Percentiles rank a stretch among this genome's conserved stretches.
Evolutionary conservation across 1,140 invertebrate genomes (phyloP).

Genomic region (Ruditapes philippinarum): DNA sequence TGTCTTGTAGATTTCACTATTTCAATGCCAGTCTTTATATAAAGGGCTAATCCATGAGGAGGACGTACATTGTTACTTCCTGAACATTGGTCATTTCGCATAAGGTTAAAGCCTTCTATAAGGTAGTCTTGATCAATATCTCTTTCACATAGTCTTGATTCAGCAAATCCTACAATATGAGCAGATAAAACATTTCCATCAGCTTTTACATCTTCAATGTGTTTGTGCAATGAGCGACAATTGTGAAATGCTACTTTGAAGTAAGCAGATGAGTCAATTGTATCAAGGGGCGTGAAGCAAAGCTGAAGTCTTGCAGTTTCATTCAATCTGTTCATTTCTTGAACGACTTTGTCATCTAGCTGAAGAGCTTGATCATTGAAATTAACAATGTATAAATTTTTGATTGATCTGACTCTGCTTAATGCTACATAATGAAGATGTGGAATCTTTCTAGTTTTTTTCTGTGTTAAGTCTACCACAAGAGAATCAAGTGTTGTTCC

Average conservation of each 20-base stretch:
- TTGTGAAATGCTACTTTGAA: constrained; percentile 16
- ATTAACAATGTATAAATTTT: background rate
- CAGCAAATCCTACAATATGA: constrained; percentile 1
- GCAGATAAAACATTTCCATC: constrained; percentile 8
- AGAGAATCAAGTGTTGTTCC: constrained; percentile 20
- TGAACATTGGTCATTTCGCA: background rate
- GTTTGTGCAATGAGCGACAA: background rate
- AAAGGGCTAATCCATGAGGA: background rate
- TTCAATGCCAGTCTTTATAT: background rate
- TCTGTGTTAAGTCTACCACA: constrained; percentile 20
- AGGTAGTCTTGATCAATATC: background rate
- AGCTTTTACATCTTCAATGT: constrained; percentile 36
- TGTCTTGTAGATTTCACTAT: background rate
- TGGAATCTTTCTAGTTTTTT: background rate
- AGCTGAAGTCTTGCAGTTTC: background rate
- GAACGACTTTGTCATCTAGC: background rate
- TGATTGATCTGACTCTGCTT: background rate
- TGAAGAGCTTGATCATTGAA: constrained; percentile 18
- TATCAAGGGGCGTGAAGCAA: background rate
- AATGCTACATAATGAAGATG: constrained; percentile 10
- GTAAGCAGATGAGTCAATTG: background rate
- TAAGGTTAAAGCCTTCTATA: background rate
- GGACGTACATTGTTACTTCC: background rate
- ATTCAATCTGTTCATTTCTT: background rate
- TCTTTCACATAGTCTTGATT: constrained; percentile 1